phyloP scores from a whole-genome alignment of 2,888 invertebrate genomes.

The Sphaerophoria rueppellii region DNA sequence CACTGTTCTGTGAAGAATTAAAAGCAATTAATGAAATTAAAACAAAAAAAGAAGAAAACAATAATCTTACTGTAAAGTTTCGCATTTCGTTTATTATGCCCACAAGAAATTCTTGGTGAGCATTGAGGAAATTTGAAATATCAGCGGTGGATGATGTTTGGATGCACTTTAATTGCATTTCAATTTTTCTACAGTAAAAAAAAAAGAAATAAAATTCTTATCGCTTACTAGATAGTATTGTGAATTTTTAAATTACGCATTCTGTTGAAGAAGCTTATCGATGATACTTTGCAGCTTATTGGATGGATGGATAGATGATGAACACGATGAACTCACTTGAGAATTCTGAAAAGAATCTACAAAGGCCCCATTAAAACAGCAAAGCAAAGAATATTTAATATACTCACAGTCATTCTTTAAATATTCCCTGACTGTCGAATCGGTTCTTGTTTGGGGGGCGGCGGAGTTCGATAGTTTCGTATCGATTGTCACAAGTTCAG shows the following conservation, averaged over 20 bases:
- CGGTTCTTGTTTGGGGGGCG: constrained; percentile 41
- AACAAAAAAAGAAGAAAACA: constrained; percentile 53
- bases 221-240: constrained; percentile 8
- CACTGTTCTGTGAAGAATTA: constrained; percentile 54
- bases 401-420: constrained; percentile 58
- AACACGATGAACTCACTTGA: constrained; percentile 75
- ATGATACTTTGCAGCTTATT: constrained; percentile 79
- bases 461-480: constrained; percentile 55
- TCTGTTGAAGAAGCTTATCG: constrained; percentile 78
- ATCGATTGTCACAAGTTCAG: constrained; percentile 75
- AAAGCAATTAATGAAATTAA: background rate
- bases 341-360: constrained; percentile 72
- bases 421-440: constrained; percentile 43
- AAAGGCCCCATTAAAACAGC: background rate
- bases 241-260: constrained; percentile 76
- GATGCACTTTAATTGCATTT: constrained; percentile 77
- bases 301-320: constrained; percentile 76
- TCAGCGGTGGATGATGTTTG: constrained; percentile 77
- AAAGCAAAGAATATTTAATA: background rate
- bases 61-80: constrained; percentile 78
- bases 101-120: constrained; percentile 79
- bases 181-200: constrained; percentile 77
- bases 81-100: constrained; percentile 80
- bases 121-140: constrained; percentile 78
- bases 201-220: constrained; percentile 18